Evolutionary conservation across 92 coral and sea anemone genomes (phyloP), one percentile per base, ranked within the genome.

Genomic region (Parazoanthus swiftii): DNA sequence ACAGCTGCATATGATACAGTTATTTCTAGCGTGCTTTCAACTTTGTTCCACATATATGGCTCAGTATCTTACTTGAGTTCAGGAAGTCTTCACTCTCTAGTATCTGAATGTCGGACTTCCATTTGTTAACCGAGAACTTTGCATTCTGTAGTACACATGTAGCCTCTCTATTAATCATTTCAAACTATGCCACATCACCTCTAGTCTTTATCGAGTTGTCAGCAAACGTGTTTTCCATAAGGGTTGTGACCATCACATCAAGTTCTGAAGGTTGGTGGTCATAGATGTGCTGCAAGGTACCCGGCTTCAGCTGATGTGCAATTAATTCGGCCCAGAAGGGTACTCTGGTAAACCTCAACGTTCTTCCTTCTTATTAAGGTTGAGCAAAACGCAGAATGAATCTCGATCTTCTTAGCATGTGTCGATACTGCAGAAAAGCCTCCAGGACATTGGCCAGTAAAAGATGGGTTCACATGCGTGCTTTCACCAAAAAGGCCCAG

Each of bases 61-160:
- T 91, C 35, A 91, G 93, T 58, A 85, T 46, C 72, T 91, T 91
- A 82, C 81, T 77, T 33, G 89, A 81, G 51, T 89, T 91, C 54
- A 75, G 83, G 59, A 76, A 46, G 39, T 48, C 89, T 73, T 86
- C 81, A 84, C 83, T 77, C 46, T 89, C 94, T 29, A 89, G 54
- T 50, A 15, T 76, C 81, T 29, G 73, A 8, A 88, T 42, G 83
- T 83, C 14, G 59, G 72, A 66, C 72, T 66, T 66, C 25, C 2
- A 66, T 66, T 20, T 21, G 23, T 66, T 66, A 20, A 25, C 54
- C 23, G 90, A 87, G 86, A 92, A 92, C 76, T 73, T 90, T 37
- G 89, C 89, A 33, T 58, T 50, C 74, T 90, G 86, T 11, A 83
- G 77, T 13, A 89, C 58, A 36, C 56, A 23, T 10, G 90, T 89